Percentiles rank a stretch among this genome's conserved stretches.
Evolutionary conservation across 2,888 invertebrate genomes (phyloP).

Genomic region (Hydrotaea diabolus): DNA sequence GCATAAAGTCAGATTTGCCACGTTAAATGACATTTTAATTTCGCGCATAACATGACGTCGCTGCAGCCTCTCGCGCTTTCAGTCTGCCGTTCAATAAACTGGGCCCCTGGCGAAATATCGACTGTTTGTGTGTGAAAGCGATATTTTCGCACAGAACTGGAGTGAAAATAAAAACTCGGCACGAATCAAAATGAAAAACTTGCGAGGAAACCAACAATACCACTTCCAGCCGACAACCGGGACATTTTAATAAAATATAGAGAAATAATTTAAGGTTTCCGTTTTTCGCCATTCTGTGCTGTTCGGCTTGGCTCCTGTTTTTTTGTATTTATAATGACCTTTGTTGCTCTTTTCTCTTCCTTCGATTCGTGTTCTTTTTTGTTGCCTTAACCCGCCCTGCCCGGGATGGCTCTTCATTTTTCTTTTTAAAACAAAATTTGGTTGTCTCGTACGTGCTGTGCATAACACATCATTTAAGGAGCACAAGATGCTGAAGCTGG

Average conservation of each 20-base stretch:
- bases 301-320: neutral
- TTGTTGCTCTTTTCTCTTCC: slow-evolving; percentile 44
- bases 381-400: too few species aligned
- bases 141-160: neutral
- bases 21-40: slow-evolving; percentile 68
- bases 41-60: slow-evolving; percentile 63
- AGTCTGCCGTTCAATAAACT: neutral
- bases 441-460: slow-evolving; percentile 79
- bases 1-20: slow-evolving; percentile 51
- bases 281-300: too few species aligned
- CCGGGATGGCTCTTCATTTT: slow-evolving; percentile 47
- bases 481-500: slow-evolving; percentile 30
- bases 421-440: slow-evolving; percentile 77
- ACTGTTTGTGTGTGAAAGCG: slow-evolving; percentile 41
- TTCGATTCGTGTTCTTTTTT: slow-evolving; percentile 41
- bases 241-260: slow-evolving; percentile 8
- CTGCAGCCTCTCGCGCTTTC: slow-evolving; percentile 1
- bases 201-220: neutral
- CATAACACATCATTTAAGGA: slow-evolving; percentile 69
- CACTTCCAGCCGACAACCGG: neutral
- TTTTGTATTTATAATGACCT: slow-evolving; percentile 34
- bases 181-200: neutral
- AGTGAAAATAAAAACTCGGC: neutral
- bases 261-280: slow-evolving; percentile 36
- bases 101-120: slow-evolving; percentile 57